A percentile compares a stretch with the other conserved stretches of the same genome.
Evolutionary conservation across 2,113 vertebrate species (phyloP).

Genomic region (Tonatia bakeri): DNA sequence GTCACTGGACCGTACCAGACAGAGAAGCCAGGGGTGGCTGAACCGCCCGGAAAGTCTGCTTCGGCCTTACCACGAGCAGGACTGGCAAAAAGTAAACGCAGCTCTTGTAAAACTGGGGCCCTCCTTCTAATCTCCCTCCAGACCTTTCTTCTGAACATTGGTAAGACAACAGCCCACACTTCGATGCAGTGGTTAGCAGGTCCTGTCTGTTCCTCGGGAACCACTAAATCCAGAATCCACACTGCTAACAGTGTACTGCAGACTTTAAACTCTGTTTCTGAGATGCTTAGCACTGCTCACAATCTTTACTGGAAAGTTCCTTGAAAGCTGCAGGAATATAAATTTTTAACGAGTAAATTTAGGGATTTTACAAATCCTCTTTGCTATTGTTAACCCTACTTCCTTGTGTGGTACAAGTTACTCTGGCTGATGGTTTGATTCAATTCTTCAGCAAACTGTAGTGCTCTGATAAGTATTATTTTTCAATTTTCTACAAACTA

Average conservation of each 20-base stretch:
- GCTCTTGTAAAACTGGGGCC: conserved; percentile 41
- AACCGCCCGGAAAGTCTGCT: not conserved
- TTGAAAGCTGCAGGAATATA: not conserved
- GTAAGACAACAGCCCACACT: conserved; percentile 80
- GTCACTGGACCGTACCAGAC: not conserved
- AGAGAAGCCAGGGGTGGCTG: not conserved
- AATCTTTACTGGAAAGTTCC: not conserved
- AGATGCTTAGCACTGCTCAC: not conserved
- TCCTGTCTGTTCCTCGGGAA: conserved; percentile 65
- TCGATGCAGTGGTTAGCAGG: conserved; percentile 70
- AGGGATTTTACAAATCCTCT: not conserved
- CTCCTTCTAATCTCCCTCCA: conserved; percentile 47
- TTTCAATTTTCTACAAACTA: not conserved
- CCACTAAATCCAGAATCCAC: conserved; percentile 77
- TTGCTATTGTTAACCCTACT: not conserved
- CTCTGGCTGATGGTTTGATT: not conserved
- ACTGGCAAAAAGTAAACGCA: conserved; percentile 74
- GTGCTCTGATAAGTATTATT: not conserved
- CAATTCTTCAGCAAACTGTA: not conserved
- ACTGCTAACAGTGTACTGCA: not conserved
- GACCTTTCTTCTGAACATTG: conserved; percentile 68
- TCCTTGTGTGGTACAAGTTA: not conserved
- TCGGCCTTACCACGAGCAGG: conserved; percentile 36
- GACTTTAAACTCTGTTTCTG: not conserved
- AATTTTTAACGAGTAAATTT: not conserved